These are phyloP conservation scores for Volucella zonaria DNA, from an alignment of 2,888 invertebrate species.

Conservation along the genomic window DNA sequence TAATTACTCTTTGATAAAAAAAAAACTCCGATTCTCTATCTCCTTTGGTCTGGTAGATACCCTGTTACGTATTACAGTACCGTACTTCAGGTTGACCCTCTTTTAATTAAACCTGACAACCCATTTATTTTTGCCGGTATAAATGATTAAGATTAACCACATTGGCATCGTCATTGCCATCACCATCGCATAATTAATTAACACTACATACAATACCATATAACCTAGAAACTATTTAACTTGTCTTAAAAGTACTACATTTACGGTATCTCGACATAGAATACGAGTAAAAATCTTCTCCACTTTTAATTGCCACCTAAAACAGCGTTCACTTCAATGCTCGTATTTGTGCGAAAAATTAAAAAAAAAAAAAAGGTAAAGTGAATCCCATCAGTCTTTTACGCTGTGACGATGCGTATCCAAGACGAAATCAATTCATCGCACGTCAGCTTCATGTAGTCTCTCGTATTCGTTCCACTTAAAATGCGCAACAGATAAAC, in stretches of 20 bases:
- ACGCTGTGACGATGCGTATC: slow-evolving; percentile 41
- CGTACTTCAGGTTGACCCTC: neutral
- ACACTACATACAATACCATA: neutral
- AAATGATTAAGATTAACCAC: slow-evolving; percentile 19
- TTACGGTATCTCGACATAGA: slow-evolving; percentile 52
- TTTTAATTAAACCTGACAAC: slow-evolving; percentile 40
- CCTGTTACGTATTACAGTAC: neutral
- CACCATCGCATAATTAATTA: slow-evolving; percentile 15
- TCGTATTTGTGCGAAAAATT: neutral
- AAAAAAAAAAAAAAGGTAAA: neutral
- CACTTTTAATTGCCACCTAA: slow-evolving; percentile 36
- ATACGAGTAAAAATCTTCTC: slow-evolving; percentile 19
- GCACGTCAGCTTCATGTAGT: neutral
- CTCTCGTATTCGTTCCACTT: slow-evolving; percentile 58
- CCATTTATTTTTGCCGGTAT: slow-evolving; percentile 10
- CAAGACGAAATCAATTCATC: slow-evolving; percentile 62
- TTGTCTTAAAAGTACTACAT: slow-evolving; percentile 4
- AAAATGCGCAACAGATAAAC: slow-evolving; percentile 32
- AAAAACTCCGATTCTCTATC: neutral
- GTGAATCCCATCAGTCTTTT: slow-evolving; percentile 30
- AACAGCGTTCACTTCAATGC: slow-evolving; percentile 6
- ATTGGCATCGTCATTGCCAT: slow-evolving; percentile 2
- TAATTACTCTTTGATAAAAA: slow-evolving; percentile 1
- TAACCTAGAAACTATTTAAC: slow-evolving; percentile 39
- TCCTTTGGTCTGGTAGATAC: neutral